Percentiles rank a stretch among this genome's conserved stretches.
phyloP scores from a whole-genome alignment of 2,888 invertebrate species.

The Drosophila macrospina region DNA sequence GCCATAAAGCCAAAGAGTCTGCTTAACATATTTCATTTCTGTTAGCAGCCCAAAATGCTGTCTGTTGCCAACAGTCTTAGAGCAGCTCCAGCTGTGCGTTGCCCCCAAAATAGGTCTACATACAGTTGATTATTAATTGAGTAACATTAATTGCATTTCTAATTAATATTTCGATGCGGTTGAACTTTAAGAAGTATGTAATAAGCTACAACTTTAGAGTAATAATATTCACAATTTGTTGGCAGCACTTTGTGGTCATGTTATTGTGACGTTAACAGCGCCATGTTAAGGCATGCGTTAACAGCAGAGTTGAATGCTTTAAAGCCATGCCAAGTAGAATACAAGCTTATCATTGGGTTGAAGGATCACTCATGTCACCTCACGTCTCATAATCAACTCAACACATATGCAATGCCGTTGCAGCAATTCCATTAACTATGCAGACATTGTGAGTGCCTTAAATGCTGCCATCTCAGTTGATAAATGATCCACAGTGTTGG shows the following conservation, averaged over 20 bases:
- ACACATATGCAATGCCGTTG: constrained; percentile 13
- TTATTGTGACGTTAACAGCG: background rate
- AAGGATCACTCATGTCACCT: constrained; percentile 2
- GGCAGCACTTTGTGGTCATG: too few relatives aligned
- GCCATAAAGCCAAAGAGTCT: constrained; percentile 5
- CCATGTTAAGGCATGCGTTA: background rate
- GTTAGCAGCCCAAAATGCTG: background rate
- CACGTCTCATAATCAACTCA: constrained; percentile 36
- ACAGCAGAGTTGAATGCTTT: background rate
- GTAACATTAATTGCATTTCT: constrained; percentile 8
- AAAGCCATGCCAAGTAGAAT: background rate
- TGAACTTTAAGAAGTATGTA: too few relatives aligned
- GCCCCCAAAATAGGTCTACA: background rate
- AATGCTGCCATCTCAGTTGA: constrained; percentile 48
- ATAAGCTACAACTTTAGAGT: too few relatives aligned
- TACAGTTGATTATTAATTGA: constrained; percentile 7
- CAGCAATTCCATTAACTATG: constrained; percentile 36
- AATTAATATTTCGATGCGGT: constrained; percentile 9
- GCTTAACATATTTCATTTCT: constrained; percentile 24
- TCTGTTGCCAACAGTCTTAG: background rate
- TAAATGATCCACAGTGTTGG: constrained; percentile 64
- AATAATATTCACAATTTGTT: too few relatives aligned
- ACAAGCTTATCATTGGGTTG: background rate
- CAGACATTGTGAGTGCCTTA: constrained; percentile 22
- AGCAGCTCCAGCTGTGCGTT: background rate